Percentiles rank a stretch among this genome's conserved stretches.
phyloP scores from a whole-genome alignment of 2,113 vertebrate species.

The Psephotus haematonotus region DNA sequence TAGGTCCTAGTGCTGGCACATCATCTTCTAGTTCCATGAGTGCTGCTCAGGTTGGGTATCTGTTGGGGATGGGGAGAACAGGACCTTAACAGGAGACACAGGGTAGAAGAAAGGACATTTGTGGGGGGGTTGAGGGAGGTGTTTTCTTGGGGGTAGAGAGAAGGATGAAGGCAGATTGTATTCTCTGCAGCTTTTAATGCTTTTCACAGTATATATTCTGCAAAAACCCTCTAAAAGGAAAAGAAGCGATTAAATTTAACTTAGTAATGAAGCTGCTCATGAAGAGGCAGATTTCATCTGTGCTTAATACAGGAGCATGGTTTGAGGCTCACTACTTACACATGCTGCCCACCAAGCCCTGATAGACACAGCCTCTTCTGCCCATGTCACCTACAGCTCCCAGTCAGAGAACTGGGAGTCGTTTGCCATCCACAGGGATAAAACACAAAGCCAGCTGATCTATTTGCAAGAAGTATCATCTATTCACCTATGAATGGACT shows the following conservation, averaged over 20 bases:
- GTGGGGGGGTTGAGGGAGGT: neutral
- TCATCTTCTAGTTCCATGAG: neutral
- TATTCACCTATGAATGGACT: neutral
- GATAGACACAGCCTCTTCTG: neutral
- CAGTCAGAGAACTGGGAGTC: fast-evolving
- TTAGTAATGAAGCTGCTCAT: neutral
- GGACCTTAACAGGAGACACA: neutral
- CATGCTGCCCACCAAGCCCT: neutral
- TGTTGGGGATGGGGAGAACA: neutral
- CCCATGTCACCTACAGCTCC: neutral
- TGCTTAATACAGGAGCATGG: fast-evolving
- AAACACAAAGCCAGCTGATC: neutral
- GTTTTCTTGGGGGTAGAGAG: neutral
- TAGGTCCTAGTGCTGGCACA: neutral
- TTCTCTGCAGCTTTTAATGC: neutral
- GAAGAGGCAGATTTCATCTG: neutral
- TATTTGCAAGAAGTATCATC: neutral
- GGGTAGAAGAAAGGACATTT: neutral
- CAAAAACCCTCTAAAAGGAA: neutral
- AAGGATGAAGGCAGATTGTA: neutral
- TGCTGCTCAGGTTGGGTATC: neutral
- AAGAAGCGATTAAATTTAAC: neutral
- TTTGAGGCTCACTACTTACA: neutral
- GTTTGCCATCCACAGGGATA: fast-evolving
- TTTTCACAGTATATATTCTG: neutral